A percentile compares a stretch with the other conserved stretches of the same genome.
These are phyloP conservation scores for Corythucha ciliata DNA, from an alignment of 2,888 invertebrate species.

Conservation along the genomic window DNA sequence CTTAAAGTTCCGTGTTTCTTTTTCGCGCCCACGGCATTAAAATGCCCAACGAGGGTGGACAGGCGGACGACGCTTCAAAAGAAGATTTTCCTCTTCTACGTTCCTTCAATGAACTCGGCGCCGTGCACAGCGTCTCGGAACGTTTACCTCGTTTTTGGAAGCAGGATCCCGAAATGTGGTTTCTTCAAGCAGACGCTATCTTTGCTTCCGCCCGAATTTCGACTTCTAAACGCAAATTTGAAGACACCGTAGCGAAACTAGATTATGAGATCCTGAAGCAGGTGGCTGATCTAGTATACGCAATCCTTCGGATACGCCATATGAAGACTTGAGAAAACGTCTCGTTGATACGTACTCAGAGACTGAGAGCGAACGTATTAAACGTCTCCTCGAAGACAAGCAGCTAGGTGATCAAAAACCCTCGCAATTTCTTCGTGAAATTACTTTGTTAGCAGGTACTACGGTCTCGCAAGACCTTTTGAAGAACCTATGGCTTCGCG, in stretches of 20 bases:
- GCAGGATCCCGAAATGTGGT: conserved; percentile 2
- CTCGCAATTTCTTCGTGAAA: conserved; percentile 9
- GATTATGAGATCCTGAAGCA: conserved; percentile 4
- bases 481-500: not conserved
- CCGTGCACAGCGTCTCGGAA: not conserved
- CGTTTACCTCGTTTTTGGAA: not conserved
- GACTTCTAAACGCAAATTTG: too few species aligned
- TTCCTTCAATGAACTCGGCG: too few species aligned
- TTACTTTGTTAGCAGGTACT: not conserved
- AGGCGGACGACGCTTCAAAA: too few species aligned
- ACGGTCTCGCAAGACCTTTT: not conserved
- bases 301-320: not conserved
- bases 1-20: too few species aligned
- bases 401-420: conserved; percentile 11
- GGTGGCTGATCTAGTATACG: not conserved
- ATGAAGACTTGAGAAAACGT: conserved; percentile 1
- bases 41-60: too few species aligned
- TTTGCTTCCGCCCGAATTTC: not conserved
- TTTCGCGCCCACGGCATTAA: too few species aligned
- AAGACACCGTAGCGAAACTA: not conserved
- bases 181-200: too few species aligned
- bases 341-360: not conserved
- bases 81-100: too few species aligned
- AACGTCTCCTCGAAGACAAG: not conserved
- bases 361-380: not conserved